These are phyloP conservation scores for Polyommatus icarus DNA, from an alignment of 2,888 invertebrate species.

Conservation along the genomic window DNA sequence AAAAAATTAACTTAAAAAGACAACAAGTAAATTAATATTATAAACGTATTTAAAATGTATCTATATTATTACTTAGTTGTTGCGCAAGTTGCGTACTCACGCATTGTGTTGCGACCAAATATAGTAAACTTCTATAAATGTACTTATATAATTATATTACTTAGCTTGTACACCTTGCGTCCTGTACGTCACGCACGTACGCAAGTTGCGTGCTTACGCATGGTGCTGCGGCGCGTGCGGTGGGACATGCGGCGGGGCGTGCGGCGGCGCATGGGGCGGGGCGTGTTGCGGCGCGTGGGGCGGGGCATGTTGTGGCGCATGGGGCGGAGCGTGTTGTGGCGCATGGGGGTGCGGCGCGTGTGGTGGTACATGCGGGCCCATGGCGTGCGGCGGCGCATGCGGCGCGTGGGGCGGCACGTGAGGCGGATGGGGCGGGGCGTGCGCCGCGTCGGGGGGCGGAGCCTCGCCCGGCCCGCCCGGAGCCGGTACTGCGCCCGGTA, in stretches of 20 bases:
- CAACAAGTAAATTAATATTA: neutral
- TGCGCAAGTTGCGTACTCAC: constrained; percentile 6
- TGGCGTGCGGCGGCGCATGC: constrained; percentile 2
- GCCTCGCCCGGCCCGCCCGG: constrained; percentile 44
- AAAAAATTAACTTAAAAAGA: neutral
- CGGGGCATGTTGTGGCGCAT: constrained; percentile 26
- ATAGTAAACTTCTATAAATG: neutral
- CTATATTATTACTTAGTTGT: constrained; percentile 41
- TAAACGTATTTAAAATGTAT: constrained; percentile 43
- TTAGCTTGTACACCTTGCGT: neutral
- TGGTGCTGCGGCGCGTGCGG: constrained; percentile 37
- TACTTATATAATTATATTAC: constrained; percentile 51
- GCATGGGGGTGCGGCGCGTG: constrained; percentile 41
- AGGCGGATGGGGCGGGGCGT: neutral
- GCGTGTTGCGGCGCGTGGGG: constrained; percentile 12
- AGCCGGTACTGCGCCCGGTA: constrained; percentile 42
- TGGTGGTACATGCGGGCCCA: constrained; percentile 33
- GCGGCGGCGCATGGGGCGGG: constrained; percentile 36
- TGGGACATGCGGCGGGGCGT: constrained; percentile 35
- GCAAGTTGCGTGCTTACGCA: constrained; percentile 18
- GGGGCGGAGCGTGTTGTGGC: constrained; percentile 14
- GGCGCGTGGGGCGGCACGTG: constrained; percentile 34
- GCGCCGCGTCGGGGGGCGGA: neutral
- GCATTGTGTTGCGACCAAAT: constrained; percentile 34
- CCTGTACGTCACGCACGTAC: constrained; percentile 12